Percentiles rank a stretch among this genome's conserved stretches.
These are phyloP conservation scores for Isaurus tuberculatus DNA, from an alignment of 92 coral and sea anemone genomes.

Conservation along the genomic window DNA sequence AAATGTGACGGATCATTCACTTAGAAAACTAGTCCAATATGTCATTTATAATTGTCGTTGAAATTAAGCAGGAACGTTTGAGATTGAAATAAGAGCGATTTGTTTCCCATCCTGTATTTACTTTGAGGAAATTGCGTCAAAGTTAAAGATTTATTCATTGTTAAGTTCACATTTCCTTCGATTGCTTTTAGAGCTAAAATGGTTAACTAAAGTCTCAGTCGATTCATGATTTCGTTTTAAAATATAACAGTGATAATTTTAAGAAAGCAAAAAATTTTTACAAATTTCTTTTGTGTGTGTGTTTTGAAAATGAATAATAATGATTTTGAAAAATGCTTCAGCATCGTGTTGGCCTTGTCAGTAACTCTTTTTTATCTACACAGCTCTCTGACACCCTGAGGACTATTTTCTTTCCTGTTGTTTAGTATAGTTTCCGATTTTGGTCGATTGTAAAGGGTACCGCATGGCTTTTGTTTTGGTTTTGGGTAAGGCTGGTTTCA, in stretches of 20 bases:
- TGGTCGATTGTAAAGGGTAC: not conserved
- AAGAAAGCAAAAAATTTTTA: not conserved
- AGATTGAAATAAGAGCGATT: slow-evolving; percentile 27
- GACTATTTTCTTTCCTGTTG: not conserved
- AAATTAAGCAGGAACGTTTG: slow-evolving; percentile 32
- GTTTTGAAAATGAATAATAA: slow-evolving; percentile 10
- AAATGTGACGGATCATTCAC: slow-evolving; percentile 48
- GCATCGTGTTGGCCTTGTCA: not conserved
- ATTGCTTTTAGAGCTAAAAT: not conserved
- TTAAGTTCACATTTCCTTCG: not conserved
- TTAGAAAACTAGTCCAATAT: slow-evolving; percentile 47
- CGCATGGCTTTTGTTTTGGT: slow-evolving; percentile 17
- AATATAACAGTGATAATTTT: too few relatives aligned
- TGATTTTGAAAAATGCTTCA: not conserved
- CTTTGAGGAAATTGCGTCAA: slow-evolving; percentile 39
- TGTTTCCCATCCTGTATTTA: not conserved
- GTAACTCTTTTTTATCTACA: not conserved
- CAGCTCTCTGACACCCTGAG: too few relatives aligned
- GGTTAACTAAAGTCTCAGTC: not conserved
- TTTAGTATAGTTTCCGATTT: not conserved
- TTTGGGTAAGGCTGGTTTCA: not conserved
- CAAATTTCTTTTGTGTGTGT: not conserved
- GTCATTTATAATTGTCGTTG: slow-evolving; percentile 49
- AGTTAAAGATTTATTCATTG: not conserved
- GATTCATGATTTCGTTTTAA: slow-evolving; percentile 7